phyloP scores from a whole-genome alignment of 2,113 vertebrate genomes.

The Scortum barcoo region DNA sequence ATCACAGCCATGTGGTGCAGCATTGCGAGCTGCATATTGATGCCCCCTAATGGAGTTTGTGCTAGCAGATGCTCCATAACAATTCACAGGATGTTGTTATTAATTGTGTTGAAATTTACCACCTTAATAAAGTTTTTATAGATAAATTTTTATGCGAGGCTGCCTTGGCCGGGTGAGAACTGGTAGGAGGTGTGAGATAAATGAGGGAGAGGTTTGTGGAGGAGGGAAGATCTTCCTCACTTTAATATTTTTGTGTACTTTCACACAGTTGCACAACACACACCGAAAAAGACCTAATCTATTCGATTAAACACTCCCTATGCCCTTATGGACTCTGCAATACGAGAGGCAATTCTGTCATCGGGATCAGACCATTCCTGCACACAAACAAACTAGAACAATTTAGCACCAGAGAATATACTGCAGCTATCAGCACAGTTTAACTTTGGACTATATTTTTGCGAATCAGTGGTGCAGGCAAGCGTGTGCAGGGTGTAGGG shows the following conservation, averaged over 20 bases:
- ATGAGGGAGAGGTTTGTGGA: slow-evolving; percentile 36
- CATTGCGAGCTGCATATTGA: slow-evolving; percentile 67
- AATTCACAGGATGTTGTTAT: slow-evolving; percentile 81
- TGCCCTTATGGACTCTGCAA: slow-evolving; percentile 40
- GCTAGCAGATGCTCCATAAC: slow-evolving; percentile 79
- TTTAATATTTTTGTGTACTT: slow-evolving; percentile 29
- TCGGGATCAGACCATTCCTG: slow-evolving; percentile 15
- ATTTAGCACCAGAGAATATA: slow-evolving; percentile 45
- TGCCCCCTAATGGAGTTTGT: slow-evolving; percentile 71
- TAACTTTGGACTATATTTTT: slow-evolving; percentile 54
- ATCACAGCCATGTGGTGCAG: slow-evolving; percentile 60
- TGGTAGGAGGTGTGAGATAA: slow-evolving; percentile 48
- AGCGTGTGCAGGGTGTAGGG: background rate
- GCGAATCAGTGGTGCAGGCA: slow-evolving; percentile 46
- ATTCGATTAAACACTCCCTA: slow-evolving; percentile 60
- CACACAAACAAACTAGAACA: slow-evolving; percentile 43
- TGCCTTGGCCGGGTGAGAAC: slow-evolving; percentile 40
- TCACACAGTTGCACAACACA: slow-evolving; percentile 12
- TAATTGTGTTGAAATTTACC: slow-evolving; percentile 83
- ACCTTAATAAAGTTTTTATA: slow-evolving; percentile 83
- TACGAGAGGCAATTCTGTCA: slow-evolving; percentile 29
- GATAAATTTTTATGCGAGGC: slow-evolving; percentile 74
- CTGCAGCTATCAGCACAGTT: slow-evolving; percentile 52
- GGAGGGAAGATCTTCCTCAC: slow-evolving; percentile 10
- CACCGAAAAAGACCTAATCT: slow-evolving; percentile 60